phyloP scores from a whole-genome alignment of 1,140 invertebrate species.

The Bombus waltoni region DNA sequence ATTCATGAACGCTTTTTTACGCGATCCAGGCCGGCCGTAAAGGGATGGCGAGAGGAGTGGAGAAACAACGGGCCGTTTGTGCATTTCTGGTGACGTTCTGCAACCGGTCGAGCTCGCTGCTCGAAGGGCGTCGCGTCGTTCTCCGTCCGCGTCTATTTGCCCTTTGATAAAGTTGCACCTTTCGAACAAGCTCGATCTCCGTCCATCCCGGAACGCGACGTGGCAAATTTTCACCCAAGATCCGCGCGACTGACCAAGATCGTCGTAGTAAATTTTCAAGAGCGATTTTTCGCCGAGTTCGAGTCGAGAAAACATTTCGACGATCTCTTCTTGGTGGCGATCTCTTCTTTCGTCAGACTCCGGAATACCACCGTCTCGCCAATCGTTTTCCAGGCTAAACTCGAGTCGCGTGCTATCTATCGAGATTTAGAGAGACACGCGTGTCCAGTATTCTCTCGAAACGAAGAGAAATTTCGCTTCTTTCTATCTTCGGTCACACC shows the following conservation, averaged over 20 bases:
- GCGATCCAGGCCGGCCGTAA: constrained; percentile 34
- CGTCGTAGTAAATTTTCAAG: background rate
- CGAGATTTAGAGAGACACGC: too few species aligned
- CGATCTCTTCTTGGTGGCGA: too few species aligned
- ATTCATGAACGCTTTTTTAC: constrained; percentile 65
- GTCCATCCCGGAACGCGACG: too few species aligned
- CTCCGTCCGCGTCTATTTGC: constrained; percentile 53
- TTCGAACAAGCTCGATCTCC: background rate
- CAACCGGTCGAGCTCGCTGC: constrained; percentile 20
- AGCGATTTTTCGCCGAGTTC: too few species aligned
- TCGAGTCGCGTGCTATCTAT: too few species aligned
- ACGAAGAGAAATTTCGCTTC: too few species aligned
- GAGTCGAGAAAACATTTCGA: too few species aligned
- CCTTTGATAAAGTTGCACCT: constrained; percentile 17
- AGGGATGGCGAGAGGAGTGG: constrained; percentile 42
- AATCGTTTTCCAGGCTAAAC: too few species aligned
- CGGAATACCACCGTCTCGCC: too few species aligned
- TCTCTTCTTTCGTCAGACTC: too few species aligned
- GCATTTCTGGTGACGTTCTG: constrained; percentile 48
- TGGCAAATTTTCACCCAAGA: background rate
- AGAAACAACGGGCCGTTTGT: constrained; percentile 67
- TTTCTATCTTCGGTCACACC: too few species aligned
- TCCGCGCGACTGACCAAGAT: background rate
- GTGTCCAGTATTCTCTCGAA: too few species aligned
- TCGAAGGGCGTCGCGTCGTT: constrained; percentile 48